Evolutionary conservation across 2,888 invertebrate genomes (phyloP).

Genomic region (Oxyteleia sp.): DNA sequence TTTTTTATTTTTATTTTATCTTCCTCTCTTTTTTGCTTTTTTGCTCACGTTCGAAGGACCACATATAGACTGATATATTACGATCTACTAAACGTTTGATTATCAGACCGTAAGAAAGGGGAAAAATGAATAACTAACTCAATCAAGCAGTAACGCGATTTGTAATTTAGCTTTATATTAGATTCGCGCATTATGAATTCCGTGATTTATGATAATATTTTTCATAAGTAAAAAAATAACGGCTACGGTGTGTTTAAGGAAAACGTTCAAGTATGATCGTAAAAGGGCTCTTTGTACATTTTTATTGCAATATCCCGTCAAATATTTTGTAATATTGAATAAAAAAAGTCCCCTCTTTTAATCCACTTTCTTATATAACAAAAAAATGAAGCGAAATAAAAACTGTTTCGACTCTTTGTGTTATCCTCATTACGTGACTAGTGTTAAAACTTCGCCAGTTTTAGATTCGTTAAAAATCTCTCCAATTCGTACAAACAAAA

Average conservation of each 20-base stretch:
- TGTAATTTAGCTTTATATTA: slow-evolving; percentile 15
- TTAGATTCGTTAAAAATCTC: too few species aligned
- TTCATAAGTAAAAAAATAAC: slow-evolving; percentile 18
- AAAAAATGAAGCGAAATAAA: too few species aligned
- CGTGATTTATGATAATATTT: slow-evolving; percentile 29
- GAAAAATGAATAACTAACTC: slow-evolving; percentile 64
- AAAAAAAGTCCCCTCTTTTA: slow-evolving; percentile 27
- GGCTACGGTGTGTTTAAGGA: slow-evolving; percentile 17
- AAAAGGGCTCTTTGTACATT: slow-evolving; percentile 30
- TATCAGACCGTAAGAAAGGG: background rate
- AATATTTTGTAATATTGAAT: slow-evolving; percentile 32
- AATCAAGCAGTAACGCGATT: slow-evolving; percentile 1
- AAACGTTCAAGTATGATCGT: slow-evolving; percentile 25
- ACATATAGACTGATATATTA: background rate
- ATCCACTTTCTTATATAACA: slow-evolving; percentile 19
- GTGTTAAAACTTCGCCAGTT: too few species aligned
- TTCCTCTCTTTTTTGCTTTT: too few species aligned
- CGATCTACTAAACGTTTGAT: background rate
- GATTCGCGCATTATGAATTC: background rate
- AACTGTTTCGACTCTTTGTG: too few species aligned
- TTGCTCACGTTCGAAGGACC: too few species aligned
- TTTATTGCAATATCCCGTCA: slow-evolving; percentile 43
- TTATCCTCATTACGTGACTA: too few species aligned
- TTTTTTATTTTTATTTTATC: too few species aligned
- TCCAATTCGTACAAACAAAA: too few species aligned